Evolutionary conservation across 2,888 invertebrate genomes (phyloP).

Genomic region (Aethes cnicana): DNA sequence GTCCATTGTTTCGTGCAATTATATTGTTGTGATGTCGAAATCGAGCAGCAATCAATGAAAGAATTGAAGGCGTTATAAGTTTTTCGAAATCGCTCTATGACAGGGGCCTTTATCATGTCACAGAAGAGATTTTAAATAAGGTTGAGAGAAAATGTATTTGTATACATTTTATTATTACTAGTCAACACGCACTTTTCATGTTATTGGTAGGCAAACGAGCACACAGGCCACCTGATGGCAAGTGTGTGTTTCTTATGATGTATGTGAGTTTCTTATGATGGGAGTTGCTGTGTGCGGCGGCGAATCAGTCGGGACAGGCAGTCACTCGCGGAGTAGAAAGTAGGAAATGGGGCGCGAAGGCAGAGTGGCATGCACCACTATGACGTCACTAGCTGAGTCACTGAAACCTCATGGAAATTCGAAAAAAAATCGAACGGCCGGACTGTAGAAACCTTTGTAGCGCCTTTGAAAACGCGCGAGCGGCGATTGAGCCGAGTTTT

Average conservation of each 20-base stretch:
- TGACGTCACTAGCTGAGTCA: slow-evolving; percentile 48
- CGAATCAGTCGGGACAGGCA: slow-evolving; percentile 31
- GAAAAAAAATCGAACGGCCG: slow-evolving; percentile 22
- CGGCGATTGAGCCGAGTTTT: slow-evolving; percentile 42
- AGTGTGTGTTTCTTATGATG: slow-evolving; percentile 37
- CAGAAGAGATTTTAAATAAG: too few relatives aligned
- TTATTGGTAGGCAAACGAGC: too few relatives aligned
- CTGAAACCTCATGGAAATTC: slow-evolving; percentile 16
- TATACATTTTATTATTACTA: too few relatives aligned
- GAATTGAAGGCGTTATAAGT: slow-evolving; percentile 34
- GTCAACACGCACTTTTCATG: too few relatives aligned
- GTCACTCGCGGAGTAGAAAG: slow-evolving; percentile 48
- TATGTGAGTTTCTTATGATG: slow-evolving; percentile 41
- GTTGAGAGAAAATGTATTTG: too few relatives aligned
- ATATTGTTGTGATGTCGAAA: slow-evolving; percentile 46
- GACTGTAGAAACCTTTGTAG: slow-evolving; percentile 31
- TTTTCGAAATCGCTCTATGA: slow-evolving; percentile 12
- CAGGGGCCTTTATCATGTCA: background rate
- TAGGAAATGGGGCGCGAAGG: slow-evolving; percentile 49
- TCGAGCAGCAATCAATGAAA: slow-evolving; percentile 35
- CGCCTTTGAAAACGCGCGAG: slow-evolving; percentile 31
- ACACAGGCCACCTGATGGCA: too few relatives aligned
- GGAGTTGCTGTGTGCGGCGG: slow-evolving; percentile 42
- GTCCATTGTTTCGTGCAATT: slow-evolving; percentile 58
- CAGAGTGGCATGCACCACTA: slow-evolving; percentile 33